Conservation (phyloP, 2,888 invertebrate species). For the Drosophila aldrichi region DNA sequence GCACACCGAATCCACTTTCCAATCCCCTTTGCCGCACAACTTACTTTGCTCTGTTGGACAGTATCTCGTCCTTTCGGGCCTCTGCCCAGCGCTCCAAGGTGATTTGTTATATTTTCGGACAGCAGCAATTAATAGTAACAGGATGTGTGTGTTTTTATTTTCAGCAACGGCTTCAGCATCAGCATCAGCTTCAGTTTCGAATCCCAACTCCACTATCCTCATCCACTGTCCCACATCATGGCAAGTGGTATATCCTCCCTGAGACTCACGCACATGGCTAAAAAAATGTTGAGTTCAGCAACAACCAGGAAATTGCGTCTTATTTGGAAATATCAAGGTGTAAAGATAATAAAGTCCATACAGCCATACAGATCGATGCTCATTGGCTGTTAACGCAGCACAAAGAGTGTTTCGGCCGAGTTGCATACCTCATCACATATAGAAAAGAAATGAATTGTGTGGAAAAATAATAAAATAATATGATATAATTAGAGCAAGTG, state of each 20-base stretch:
- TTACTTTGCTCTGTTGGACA: conserved; percentile 46
- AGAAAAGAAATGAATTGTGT: too few species aligned
- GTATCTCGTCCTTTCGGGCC: conserved; percentile 71
- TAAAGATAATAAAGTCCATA: not conserved
- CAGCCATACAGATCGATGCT: too few species aligned
- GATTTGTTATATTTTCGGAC: conserved; percentile 83
- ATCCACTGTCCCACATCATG: conserved; percentile 43
- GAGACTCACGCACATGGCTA: not conserved
- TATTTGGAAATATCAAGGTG: not conserved
- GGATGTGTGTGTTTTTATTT: conserved; percentile 41
- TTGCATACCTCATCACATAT: too few species aligned
- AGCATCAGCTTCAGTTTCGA: conserved; percentile 10
- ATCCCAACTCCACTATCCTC: conserved; percentile 4
- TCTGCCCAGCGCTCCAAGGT: conserved; percentile 68
- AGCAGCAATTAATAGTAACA: conserved; percentile 83
- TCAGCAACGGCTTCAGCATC: conserved; percentile 34
- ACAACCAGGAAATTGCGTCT: not conserved
- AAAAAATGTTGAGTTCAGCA: not conserved
- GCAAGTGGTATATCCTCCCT: conserved; percentile 32
- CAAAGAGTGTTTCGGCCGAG: too few species aligned
- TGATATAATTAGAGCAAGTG: too few species aligned
- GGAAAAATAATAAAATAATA: too few species aligned
- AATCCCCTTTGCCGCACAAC: conserved; percentile 23
- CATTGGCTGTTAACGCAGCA: not conserved
- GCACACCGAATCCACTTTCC: conserved; percentile 25